Evolutionary conservation across 2,888 invertebrate species (phyloP).

Genomic region (Pheosia tremula): DNA sequence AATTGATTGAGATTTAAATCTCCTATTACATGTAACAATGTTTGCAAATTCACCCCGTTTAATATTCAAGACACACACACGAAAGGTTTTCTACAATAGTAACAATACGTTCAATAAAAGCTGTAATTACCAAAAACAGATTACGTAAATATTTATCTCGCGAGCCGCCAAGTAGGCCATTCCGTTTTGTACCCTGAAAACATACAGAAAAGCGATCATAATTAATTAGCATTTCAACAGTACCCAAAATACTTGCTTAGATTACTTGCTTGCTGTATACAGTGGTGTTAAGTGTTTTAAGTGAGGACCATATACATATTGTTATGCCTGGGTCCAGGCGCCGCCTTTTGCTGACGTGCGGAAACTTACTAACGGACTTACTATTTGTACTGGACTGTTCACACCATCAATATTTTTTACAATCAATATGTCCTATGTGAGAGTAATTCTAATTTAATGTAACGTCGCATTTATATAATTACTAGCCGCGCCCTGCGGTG

Average conservation of each 20-base stretch:
- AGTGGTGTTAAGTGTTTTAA: background rate
- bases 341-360: background rate
- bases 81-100: too few relatives aligned
- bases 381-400: constrained; percentile 7
- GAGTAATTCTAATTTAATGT: too few relatives aligned
- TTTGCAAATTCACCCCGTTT: too few relatives aligned
- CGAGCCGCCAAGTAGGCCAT: background rate
- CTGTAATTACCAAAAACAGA: background rate
- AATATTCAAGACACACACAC: too few relatives aligned
- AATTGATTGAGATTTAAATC: too few relatives aligned
- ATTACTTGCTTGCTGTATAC: background rate
- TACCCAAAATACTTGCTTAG: background rate
- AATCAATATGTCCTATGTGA: too few relatives aligned
- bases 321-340: background rate
- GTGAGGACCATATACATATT: background rate
- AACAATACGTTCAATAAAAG: too few relatives aligned
- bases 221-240: constrained; percentile 1
- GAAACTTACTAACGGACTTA: constrained; percentile 34
- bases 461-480: too few relatives aligned
- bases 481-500: too few relatives aligned
- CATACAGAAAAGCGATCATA: background rate
- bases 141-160: background rate
- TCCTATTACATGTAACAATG: too few relatives aligned
- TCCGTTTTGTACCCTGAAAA: background rate
- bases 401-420: too few relatives aligned